A percentile compares a stretch with the other conserved stretches of the same genome.
Evolutionary conservation across 1,140 invertebrate genomes (phyloP).

Genomic region (Hylaeus volcanicus): DNA sequence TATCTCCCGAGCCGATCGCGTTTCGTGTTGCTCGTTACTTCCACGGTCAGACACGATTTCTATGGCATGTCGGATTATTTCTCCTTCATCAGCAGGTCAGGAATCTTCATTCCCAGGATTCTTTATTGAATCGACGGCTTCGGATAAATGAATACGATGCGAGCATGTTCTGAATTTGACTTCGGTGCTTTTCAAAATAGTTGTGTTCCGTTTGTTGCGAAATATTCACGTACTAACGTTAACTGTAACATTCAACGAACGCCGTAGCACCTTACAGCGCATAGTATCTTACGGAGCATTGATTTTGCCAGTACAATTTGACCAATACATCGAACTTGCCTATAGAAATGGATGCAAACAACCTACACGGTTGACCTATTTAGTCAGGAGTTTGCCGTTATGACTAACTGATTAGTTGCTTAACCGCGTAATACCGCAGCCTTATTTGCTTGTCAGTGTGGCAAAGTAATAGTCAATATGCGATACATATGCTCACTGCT

Average conservation of each 20-base stretch:
- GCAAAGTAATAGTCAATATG: not conserved
- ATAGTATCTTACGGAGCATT: no score
- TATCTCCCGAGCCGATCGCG: not conserved
- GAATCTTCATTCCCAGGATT: conserved; percentile 28
- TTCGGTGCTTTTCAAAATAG: no score
- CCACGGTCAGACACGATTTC: not conserved
- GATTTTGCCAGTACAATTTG: no score
- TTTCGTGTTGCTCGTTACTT: conserved; percentile 3
- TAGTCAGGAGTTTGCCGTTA: conserved; percentile 16
- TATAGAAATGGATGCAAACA: conserved; percentile 37
- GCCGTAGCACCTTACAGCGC: not conserved
- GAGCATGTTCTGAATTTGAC: not conserved
- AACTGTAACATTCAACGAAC: not conserved
- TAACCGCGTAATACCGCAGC: not conserved
- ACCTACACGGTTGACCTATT: conserved; percentile 31
- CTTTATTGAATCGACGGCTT: conserved; percentile 7
- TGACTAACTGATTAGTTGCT: conserved; percentile 39
- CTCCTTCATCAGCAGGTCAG: not conserved
- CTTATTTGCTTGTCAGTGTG: conserved; percentile 5
- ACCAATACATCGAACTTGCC: conserved; percentile 11
- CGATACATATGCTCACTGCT: not conserved
- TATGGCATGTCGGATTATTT: conserved; percentile 26
- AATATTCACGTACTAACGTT: not conserved
- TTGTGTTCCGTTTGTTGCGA: no score
- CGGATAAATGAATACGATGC: not conserved